Evolutionary conservation across 2,113 vertebrate species (phyloP).

Genomic region (Sterrhoptilus dennistouni): DNA sequence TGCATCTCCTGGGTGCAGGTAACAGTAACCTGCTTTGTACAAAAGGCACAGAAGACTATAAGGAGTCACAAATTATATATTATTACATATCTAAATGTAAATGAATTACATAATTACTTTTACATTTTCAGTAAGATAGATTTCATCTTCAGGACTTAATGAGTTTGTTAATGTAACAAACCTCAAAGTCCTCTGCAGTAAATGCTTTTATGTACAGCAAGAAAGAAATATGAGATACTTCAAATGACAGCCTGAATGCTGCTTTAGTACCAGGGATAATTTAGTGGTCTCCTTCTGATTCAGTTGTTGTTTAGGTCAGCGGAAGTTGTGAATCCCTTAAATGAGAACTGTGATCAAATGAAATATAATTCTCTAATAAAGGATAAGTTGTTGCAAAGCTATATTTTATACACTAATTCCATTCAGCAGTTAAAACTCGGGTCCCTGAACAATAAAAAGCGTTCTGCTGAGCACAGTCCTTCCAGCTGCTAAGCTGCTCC

Average conservation of each 20-base stretch:
- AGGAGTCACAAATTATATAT: slow-evolving; percentile 20
- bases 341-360: neutral
- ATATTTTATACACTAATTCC: neutral
- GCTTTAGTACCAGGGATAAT: neutral
- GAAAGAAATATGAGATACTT: slow-evolving; percentile 23
- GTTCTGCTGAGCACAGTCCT: neutral
- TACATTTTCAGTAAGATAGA: neutral
- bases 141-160: neutral
- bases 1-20: neutral
- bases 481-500: neutral
- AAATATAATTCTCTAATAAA: slow-evolving; percentile 24
- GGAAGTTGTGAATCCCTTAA: slow-evolving; percentile 13
- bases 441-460: slow-evolving; percentile 16
- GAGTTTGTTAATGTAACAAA: slow-evolving; percentile 10
- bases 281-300: slow-evolving; percentile 1
- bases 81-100: slow-evolving; percentile 38
- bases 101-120: slow-evolving; percentile 26
- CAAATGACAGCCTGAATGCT: slow-evolving; percentile 14
- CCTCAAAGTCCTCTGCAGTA: neutral
- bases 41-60: neutral
- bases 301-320: slow-evolving; percentile 35
- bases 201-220: neutral
- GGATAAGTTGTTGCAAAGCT: neutral
- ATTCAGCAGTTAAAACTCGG: slow-evolving; percentile 29
- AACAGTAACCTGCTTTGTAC: neutral